Conservation (phyloP, 53 echinoderm and acorn worm genomes). For the Luidia sarsii region DNA sequence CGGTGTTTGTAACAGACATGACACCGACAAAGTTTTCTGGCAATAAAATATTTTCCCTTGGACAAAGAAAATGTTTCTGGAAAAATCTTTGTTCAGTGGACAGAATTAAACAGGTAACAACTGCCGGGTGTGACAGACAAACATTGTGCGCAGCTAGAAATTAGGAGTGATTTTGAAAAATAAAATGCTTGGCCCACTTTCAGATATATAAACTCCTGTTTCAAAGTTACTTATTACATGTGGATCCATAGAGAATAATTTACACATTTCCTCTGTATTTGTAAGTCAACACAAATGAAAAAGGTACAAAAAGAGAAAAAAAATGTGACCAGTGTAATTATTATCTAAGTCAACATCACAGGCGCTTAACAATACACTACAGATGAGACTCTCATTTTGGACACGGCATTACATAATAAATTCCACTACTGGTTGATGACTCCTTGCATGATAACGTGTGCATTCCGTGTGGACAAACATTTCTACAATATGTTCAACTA, state of each 20-base stretch:
- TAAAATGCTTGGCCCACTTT: no score
- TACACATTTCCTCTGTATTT: no score
- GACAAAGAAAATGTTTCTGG: no score
- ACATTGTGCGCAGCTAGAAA: no score
- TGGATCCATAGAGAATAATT: no score
- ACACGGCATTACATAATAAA: constrained; percentile 46
- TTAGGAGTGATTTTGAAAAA: no score
- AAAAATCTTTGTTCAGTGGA: no score
- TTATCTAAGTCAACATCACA: constrained; percentile 21
- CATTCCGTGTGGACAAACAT: constrained; percentile 52
- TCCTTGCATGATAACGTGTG: constrained; percentile 42
- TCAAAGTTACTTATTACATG: no score
- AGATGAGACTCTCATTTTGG: constrained; percentile 16
- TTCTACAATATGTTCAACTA: constrained; percentile 42
- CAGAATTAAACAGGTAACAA: no score
- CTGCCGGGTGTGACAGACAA: no score
- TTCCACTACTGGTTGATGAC: constrained; percentile 4
- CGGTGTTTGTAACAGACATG: not conserved
- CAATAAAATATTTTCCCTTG: not conserved
- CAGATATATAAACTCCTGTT: no score
- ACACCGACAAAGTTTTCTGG: not conserved
- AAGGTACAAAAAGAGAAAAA: constrained; percentile 11
- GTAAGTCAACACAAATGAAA: not conserved
- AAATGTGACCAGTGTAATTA: constrained; percentile 3
- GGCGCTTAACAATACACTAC: constrained; percentile 24